Base-by-base conservation (phyloP, 1,140 invertebrate genomes). In the Panagrolaimus sp. region DNA sequence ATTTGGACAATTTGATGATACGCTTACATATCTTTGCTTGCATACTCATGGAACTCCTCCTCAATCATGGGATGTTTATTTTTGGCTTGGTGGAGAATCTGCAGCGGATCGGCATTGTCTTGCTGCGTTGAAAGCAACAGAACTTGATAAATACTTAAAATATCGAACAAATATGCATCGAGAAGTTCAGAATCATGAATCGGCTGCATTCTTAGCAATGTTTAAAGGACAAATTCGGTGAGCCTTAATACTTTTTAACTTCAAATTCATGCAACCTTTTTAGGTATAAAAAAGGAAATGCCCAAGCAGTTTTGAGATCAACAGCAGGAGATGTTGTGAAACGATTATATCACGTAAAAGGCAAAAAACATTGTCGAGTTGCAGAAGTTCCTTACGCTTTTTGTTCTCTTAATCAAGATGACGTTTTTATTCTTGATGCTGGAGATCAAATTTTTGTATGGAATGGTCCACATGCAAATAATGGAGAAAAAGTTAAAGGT, bases 241-340 rank as follows among this genome's bases (percentile, higher is more conserved):
- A 21, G n/a, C 0, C 28, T 24, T n/a, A 58, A 12, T 12, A 26
- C 14, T 2, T 28, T n/a, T 21, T 58, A 21, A 58, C 28, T n/a
- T n/a, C n/a, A n/a, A n/a, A n/a, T n/a, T 2, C 8, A 55, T 12
- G 28, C 3, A 14, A n/a, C 21, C 1, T 58, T 4, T 58, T 58
- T 8, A 58, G 52, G 1, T 58, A 58, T 28, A 12, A 26, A 8
- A 21, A 58, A 8, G 52, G 52, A 1, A 28, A 58, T 28, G 28
- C 52, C 0, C 21, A 58, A 17, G 28, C 52, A 0, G 17, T 58
- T 28, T 17, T 58, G 17, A 21, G 17, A 14, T 26, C 21, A 47
- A 58, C 72, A 4, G 70, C n/a, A 12, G 74, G 63, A 24, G 45
- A 26, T 28, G 14, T 43, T 72, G n/a, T 24, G 52, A 70, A 62